Conservation (phyloP, 2,113 vertebrate genomes). For the Callionymus lyra region DNA sequence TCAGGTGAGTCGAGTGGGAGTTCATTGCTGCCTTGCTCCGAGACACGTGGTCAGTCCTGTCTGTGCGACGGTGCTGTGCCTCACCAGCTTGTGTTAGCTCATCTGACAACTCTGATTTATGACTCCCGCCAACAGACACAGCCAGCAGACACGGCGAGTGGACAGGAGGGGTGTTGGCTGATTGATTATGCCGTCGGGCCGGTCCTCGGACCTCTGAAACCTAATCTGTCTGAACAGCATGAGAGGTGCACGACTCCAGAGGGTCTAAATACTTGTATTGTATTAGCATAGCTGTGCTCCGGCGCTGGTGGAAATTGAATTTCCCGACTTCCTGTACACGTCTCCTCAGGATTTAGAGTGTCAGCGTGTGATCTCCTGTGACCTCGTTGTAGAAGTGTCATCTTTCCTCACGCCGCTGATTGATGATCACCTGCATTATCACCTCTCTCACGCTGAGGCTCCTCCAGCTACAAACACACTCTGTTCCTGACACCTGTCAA, state of each 20-base stretch:
- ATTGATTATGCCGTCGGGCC: conserved; percentile 69
- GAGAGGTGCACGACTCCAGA: conserved; percentile 54
- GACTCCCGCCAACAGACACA: conserved; percentile 55
- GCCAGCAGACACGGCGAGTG: conserved; percentile 36
- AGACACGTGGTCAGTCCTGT: too few species aligned
- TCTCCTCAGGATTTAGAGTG: conserved; percentile 38
- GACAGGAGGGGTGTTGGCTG: conserved; percentile 34
- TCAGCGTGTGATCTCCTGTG: conserved; percentile 46
- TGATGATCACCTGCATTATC: conserved; percentile 26
- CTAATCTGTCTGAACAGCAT: conserved; percentile 57
- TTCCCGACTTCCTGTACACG: conserved; percentile 46
- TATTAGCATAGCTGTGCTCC: conserved; percentile 47
- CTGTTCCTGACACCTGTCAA: too few species aligned
- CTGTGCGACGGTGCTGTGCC: background rate
- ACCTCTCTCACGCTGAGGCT: too few species aligned
- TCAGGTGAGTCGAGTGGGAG: too few species aligned
- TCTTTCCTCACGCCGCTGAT: conserved; percentile 15
- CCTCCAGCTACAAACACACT: too few species aligned
- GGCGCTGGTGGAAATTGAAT: conserved; percentile 45
- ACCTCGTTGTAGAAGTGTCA: conserved; percentile 28
- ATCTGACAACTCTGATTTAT: conserved; percentile 66
- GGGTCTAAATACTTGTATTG: conserved; percentile 22
- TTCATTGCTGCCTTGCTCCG: too few species aligned
- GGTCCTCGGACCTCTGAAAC: conserved; percentile 63
- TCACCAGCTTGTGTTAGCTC: conserved; percentile 36